Conservation (phyloP, 2,888 invertebrate genomes). For the Minunthozetes semirufus region DNA sequence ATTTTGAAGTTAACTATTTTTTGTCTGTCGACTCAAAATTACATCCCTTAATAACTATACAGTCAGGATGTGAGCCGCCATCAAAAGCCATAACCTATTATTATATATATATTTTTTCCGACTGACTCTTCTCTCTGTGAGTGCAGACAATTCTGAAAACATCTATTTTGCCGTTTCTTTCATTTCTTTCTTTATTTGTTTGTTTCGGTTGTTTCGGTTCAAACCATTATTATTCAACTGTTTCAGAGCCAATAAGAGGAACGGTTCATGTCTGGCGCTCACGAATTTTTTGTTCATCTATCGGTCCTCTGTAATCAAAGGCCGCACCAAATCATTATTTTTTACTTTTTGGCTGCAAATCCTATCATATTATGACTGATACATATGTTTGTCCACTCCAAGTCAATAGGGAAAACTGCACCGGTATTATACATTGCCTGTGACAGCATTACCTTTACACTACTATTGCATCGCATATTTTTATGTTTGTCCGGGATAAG, state of each 20-base stretch:
- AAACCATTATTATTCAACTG: slow-evolving; percentile 4
- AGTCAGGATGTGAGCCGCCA: slow-evolving; percentile 7
- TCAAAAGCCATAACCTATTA: slow-evolving; percentile 11
- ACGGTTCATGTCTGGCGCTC: neutral
- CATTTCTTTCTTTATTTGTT: too few species aligned
- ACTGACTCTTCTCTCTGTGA: neutral
- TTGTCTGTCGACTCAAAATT: neutral
- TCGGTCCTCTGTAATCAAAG: neutral
- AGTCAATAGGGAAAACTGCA: too few species aligned
- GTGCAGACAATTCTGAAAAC: slow-evolving; percentile 8
- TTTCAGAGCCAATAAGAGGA: neutral
- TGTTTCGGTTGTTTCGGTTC: neutral
- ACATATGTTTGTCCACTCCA: neutral
- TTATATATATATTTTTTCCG: neutral
- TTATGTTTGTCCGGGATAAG: too few species aligned
- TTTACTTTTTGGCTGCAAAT: neutral
- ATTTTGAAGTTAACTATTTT: neutral
- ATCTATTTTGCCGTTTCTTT: slow-evolving; percentile 12
- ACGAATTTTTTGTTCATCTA: neutral
- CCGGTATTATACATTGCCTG: too few species aligned
- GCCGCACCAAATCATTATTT: slow-evolving; percentile 5
- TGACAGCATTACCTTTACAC: too few species aligned
- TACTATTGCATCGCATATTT: too few species aligned
- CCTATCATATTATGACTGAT: neutral
- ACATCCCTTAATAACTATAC: neutral